Base-by-base conservation (phyloP, 2,797 vertebrate species). In the Odontamblyopus lacepedii region DNA sequence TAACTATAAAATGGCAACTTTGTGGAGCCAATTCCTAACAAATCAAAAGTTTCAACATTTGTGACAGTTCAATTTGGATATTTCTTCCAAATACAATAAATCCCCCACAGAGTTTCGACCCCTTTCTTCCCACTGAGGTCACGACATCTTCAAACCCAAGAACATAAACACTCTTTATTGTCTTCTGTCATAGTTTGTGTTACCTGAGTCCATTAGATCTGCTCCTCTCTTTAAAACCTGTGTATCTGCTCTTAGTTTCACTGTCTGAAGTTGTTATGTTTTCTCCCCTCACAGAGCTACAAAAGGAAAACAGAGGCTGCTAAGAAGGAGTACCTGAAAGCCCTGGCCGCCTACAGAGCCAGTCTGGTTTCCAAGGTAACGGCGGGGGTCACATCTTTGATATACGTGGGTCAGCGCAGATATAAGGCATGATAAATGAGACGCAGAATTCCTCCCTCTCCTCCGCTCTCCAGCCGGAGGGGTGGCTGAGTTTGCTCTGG, bases 251-350 rank as follows among this genome's bases (percentile, higher is more conserved):
- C 27, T 48, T 66, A 6, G 9, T n/a, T 13, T 23, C 12, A 3
- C 41, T 27, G 27, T 41, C 29, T 79, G 74, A 80, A 79, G 74
- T 84, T 88, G 80, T 87, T 89, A 85, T 89, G 82, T 86, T 88
- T 89, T 77, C 83, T 89, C 85, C 95, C 59, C 32, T 63, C 94
- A 63, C 94, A 99, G 98, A 97, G 91, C 48, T 99, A 99, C 92
- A 99, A 99, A 94, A 97, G 96, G 94, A 99, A 99, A 95, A 99
- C 97, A 16, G 97, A 99, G 93, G 97, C 97, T 0, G 98, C 98
- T 3, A 99, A 99, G 95, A 99, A 99, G 92, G 98, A 99, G 82
- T 99, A 99, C 92, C 95, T 99, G 93, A 99, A 99, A 93, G 97
- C 97, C 78, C 94, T 99, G 91, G 98, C 98, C 15, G 96, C 97